phyloP scores from a whole-genome alignment of 1,140 invertebrate genomes.

The Zaprionus inermis region DNA sequence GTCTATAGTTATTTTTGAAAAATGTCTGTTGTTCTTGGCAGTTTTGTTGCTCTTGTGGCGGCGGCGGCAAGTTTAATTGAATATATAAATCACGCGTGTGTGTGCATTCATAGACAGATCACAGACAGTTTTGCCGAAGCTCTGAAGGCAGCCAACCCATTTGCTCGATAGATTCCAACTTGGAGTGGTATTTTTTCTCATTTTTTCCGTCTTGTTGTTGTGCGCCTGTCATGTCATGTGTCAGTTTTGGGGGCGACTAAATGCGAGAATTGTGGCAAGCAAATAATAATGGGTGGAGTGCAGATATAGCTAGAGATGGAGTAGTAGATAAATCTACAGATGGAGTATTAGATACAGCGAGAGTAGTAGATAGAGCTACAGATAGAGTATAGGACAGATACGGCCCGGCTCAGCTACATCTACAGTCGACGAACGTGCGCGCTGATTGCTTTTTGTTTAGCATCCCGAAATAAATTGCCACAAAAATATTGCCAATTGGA shows the following conservation, averaged over 20 bases:
- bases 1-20: conserved; percentile 29
- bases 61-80: conserved; percentile 65
- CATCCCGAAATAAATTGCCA: conserved; percentile 56
- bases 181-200: background rate
- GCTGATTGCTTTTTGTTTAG: conserved; percentile 43
- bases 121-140: conserved; percentile 49
- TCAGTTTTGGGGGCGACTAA: conserved; percentile 62
- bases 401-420: background rate
- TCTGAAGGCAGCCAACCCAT: background rate
- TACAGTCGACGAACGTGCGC: conserved; percentile 9
- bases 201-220: conserved; percentile 22
- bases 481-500: conserved; percentile 74
- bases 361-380: conserved; percentile 9
- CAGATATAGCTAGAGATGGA: conserved; percentile 25
- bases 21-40: conserved; percentile 33
- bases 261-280: conserved; percentile 59
- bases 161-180: conserved; percentile 7
- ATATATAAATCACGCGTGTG: conserved; percentile 70
- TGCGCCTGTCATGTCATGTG: conserved; percentile 72
- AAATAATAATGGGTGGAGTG: conserved; percentile 60
- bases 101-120: conserved; percentile 73
- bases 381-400: background rate
- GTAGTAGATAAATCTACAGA: background rate
- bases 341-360: conserved; percentile 20
- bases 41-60: conserved; percentile 21